phyloP scores from a whole-genome alignment of 2,888 invertebrate species.

The Masnerella sp. region DNA sequence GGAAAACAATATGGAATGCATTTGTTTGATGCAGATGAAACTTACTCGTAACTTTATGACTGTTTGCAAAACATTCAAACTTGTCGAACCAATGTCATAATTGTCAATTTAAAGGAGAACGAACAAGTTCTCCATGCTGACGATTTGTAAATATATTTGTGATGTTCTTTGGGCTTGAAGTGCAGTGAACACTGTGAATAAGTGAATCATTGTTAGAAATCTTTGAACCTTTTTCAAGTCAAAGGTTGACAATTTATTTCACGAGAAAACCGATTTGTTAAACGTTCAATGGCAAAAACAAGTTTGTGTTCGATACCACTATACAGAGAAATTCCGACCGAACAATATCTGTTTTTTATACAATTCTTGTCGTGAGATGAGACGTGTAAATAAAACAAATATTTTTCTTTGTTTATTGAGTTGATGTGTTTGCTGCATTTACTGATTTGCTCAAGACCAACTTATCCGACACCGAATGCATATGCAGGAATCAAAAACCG shows the following conservation, averaged over 20 bases:
- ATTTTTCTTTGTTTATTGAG: constrained; percentile 30
- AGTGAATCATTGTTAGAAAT: constrained; percentile 18
- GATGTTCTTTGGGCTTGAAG: constrained; percentile 34
- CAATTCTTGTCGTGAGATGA: constrained; percentile 34
- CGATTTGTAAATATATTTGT: constrained; percentile 29
- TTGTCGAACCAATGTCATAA: constrained; percentile 22
- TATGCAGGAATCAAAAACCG: constrained; percentile 31
- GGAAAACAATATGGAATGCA: constrained; percentile 34
- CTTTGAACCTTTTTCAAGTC: no score
- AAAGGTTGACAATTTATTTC: no score
- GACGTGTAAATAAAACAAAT: constrained; percentile 45
- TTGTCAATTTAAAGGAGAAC: constrained; percentile 1
- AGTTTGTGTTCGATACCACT: constrained; percentile 1
- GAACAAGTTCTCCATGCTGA: constrained; percentile 15
- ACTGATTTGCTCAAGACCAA: constrained; percentile 43
- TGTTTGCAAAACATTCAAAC: constrained; percentile 32
- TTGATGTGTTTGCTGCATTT: constrained; percentile 50
- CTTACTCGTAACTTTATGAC: constrained; percentile 17
- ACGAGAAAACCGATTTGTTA: no score
- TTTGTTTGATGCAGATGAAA: constrained; percentile 28
- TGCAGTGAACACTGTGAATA: constrained; percentile 17
- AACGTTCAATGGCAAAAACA: no score
- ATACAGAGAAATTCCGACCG: constrained; percentile 19
- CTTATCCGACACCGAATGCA: constrained; percentile 45
- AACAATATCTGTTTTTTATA: constrained; percentile 19